phyloP scores from a whole-genome alignment of 2,797 vertebrate species.

The Intellagama lesueurii region DNA sequence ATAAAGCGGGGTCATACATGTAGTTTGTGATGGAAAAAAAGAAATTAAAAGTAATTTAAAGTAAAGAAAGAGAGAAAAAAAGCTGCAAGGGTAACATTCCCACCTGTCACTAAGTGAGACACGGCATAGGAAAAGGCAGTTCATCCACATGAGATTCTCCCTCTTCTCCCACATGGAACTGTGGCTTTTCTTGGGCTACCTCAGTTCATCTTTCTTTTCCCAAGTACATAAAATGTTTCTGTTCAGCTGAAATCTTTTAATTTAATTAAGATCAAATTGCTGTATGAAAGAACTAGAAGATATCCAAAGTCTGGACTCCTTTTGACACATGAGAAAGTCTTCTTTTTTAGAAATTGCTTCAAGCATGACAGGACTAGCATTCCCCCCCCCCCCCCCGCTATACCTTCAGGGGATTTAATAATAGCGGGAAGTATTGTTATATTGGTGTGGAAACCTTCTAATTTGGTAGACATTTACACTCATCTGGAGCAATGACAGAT shows the following conservation, averaged over 20 bases:
- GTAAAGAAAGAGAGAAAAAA: too few species aligned
- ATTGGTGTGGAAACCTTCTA: constrained; percentile 55
- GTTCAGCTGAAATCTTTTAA: constrained; percentile 55
- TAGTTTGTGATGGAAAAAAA: background rate
- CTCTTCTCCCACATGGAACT: background rate
- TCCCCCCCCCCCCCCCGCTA: constrained; percentile 55
- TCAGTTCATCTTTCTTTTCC: constrained; percentile 41
- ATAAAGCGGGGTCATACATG: background rate
- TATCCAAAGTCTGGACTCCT: constrained; percentile 71
- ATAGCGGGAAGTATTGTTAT: constrained; percentile 67
- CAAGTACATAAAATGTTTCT: constrained; percentile 53
- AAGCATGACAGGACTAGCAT: constrained; percentile 71
- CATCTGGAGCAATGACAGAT: constrained; percentile 47
- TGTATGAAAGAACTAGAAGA: constrained; percentile 62
- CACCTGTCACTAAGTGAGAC: too few species aligned
- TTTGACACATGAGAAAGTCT: constrained; percentile 68
- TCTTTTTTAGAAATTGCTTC: constrained; percentile 75
- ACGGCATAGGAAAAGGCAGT: background rate
- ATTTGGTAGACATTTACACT: constrained; percentile 46
- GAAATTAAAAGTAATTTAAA: background rate
- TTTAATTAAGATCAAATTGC: constrained; percentile 75
- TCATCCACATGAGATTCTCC: background rate
- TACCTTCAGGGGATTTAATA: constrained; percentile 77
- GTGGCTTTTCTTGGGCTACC: background rate
- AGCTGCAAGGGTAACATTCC: too few species aligned